These are phyloP conservation scores for Pachycephus smyrnensis DNA, from an alignment of 2,888 invertebrate species.

Conservation along the genomic window DNA sequence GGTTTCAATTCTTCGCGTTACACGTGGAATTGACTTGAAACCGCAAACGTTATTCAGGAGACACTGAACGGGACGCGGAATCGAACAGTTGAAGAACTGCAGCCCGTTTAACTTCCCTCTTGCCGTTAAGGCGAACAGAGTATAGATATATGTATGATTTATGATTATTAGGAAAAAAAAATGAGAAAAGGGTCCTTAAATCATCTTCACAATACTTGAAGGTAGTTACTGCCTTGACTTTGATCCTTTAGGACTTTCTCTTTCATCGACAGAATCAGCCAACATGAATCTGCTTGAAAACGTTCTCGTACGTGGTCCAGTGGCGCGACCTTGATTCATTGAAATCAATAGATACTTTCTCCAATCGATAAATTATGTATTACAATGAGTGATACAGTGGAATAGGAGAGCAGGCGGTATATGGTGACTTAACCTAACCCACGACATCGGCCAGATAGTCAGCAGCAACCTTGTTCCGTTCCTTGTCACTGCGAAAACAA, in stretches of 20 bases:
- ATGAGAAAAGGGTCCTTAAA: neutral
- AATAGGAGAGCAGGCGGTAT: neutral
- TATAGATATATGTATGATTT: neutral
- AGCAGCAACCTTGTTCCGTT: neutral
- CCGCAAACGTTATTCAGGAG: neutral
- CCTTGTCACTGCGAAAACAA: neutral
- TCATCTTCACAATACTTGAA: neutral
- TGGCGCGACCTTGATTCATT: neutral
- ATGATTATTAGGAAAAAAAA: neutral
- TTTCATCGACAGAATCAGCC: neutral
- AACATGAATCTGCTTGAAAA: neutral
- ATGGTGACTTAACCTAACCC: neutral
- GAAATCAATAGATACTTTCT: neutral
- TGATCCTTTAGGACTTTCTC: neutral
- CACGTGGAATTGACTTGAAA: neutral
- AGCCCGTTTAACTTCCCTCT: neutral
- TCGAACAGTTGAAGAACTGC: neutral
- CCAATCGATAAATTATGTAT: neutral
- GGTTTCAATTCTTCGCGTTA: conserved; percentile 3
- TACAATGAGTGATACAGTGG: neutral
- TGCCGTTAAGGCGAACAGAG: neutral
- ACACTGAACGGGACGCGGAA: neutral
- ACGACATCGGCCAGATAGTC: neutral
- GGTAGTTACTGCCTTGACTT: neutral
- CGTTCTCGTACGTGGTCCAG: neutral